Conservation (phyloP, 2,888 invertebrate genomes). For the Melitaea athalia region DNA sequence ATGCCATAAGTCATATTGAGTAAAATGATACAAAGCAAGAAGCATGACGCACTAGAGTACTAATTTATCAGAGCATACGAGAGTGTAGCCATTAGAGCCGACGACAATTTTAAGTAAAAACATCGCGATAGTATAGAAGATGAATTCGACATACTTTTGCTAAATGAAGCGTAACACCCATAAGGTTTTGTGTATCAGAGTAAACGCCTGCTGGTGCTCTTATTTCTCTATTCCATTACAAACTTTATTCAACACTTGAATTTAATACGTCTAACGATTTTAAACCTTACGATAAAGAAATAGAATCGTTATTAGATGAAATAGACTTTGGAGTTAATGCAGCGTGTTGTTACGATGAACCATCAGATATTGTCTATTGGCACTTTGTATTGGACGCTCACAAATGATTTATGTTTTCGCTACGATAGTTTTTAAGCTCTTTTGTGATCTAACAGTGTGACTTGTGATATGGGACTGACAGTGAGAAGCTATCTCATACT, state of each 20-base stretch:
- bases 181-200: constrained; percentile 59
- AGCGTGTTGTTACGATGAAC: constrained; percentile 40
- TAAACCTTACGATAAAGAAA: constrained; percentile 41
- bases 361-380: constrained; percentile 65
- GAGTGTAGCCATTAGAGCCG: constrained; percentile 46
- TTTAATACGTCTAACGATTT: constrained; percentile 30
- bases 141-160: constrained; percentile 79
- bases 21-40: constrained; percentile 28
- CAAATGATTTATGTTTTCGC: constrained; percentile 67
- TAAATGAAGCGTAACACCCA: constrained; percentile 78
- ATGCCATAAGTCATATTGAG: not conserved
- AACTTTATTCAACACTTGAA: constrained; percentile 42
- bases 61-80: constrained; percentile 53
- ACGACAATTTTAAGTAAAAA: constrained; percentile 58
- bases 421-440: constrained; percentile 54
- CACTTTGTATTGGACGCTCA: constrained; percentile 57
- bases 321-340: not conserved
- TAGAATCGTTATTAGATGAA: constrained; percentile 9
- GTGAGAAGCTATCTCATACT: constrained; percentile 3
- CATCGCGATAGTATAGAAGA: constrained; percentile 60
- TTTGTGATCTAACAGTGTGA: constrained; percentile 38
- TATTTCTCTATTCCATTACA: constrained; percentile 55
- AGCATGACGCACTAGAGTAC: constrained; percentile 43
- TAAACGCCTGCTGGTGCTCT: constrained; percentile 47
- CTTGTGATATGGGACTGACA: constrained; percentile 25